A percentile compares a stretch with the other conserved stretches of the same genome.
phyloP scores from a whole-genome alignment of 2,113 vertebrate genomes.

The Drymodes brunneopygia region DNA sequence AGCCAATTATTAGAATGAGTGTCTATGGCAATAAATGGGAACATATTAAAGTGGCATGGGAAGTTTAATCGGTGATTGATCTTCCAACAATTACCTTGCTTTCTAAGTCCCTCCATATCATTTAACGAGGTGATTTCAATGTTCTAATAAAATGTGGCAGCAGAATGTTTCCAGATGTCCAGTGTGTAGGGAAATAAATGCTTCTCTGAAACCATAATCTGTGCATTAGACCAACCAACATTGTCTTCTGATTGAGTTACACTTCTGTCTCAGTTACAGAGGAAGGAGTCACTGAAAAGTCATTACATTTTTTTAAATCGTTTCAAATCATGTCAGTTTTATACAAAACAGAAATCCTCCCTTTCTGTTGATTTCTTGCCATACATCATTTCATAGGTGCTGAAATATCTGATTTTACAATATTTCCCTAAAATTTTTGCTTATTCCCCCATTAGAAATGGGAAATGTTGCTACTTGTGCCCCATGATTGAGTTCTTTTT shows the following conservation, averaged over 20 bases:
- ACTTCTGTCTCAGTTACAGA: neutral
- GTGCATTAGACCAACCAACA: neutral
- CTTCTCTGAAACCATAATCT: neutral
- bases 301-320: neutral
- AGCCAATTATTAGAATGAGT: neutral
- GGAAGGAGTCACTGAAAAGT: neutral
- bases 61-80: constrained; percentile 27
- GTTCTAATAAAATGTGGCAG: constrained; percentile 56
- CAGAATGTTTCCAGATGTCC: constrained; percentile 47
- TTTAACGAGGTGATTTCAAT: constrained; percentile 52
- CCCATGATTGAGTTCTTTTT: neutral
- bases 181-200: neutral
- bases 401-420: neutral
- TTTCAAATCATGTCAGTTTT: neutral
- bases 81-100: constrained; percentile 18
- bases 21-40: constrained; percentile 26
- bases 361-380: neutral
- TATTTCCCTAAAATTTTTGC: neutral
- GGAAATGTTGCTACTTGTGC: neutral
- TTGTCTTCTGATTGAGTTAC: neutral
- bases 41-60: neutral
- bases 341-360: neutral
- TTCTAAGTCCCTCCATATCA: constrained; percentile 7
- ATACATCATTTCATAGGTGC: neutral
- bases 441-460: neutral